These are phyloP conservation scores for Parazoanthus darwini DNA, from an alignment of 92 coral and sea anemone species.

Conservation along the genomic window DNA sequence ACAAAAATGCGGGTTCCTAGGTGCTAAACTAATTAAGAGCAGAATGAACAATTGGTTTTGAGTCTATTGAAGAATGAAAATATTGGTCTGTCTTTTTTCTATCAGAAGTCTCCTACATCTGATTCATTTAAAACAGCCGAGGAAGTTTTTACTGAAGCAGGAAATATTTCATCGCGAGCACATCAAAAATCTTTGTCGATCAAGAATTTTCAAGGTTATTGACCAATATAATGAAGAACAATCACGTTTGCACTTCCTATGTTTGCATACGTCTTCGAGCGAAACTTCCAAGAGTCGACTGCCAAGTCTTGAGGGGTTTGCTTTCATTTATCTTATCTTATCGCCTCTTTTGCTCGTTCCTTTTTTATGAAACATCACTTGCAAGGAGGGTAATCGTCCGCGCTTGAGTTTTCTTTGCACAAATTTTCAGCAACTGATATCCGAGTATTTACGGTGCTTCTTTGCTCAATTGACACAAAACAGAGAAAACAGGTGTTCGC, in stretches of 20 bases:
- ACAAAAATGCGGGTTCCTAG: not conserved
- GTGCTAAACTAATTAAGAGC: not conserved
- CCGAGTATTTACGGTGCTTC: not conserved
- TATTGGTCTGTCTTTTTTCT: not conserved
- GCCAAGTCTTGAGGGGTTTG: not conserved
- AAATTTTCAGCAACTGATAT: not conserved
- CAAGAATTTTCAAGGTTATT: too few species aligned
- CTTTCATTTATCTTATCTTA: not conserved
- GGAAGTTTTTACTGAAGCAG: not conserved
- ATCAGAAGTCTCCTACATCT: not conserved
- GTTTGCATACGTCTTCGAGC: too few species aligned
- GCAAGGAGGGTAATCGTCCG: not conserved
- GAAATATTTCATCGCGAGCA: not conserved
- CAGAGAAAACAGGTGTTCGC: not conserved
- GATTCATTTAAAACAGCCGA: not conserved
- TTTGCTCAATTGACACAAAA: constrained; percentile 10
- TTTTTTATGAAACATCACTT: not conserved
- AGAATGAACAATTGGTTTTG: not conserved
- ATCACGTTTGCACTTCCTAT: not conserved
- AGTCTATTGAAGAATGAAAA: too few species aligned
- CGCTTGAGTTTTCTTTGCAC: constrained; percentile 6
- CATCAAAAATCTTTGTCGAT: too few species aligned
- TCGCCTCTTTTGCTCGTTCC: not conserved
- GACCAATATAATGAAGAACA: not conserved
- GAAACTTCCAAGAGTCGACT: not conserved